Base-by-base conservation (phyloP, 2,888 invertebrate genomes). In the Phyto melanocephala region DNA sequence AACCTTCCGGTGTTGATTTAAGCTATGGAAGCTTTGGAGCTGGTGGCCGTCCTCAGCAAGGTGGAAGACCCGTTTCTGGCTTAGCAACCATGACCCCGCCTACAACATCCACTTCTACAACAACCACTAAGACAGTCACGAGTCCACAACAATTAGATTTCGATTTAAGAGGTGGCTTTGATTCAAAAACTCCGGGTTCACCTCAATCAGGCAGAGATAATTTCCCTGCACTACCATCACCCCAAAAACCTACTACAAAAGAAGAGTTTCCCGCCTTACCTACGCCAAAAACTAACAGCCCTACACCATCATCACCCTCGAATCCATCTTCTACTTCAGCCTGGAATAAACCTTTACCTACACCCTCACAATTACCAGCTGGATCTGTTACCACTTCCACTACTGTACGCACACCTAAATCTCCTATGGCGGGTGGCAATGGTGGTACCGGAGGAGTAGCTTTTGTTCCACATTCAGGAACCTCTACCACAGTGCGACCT, bases 251-350 rank as follows among this genome's bases (percentile, higher is more conserved):
- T 11, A 85, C 88, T 50, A 76, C 83, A 10, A 85, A 90, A 74
- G 90, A 91, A 47, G 90, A 90, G 3, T 90, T 85, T 56, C 90
- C 90, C 0, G 71, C 87, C 0, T 60, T 91, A 47, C 90, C 91
- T 0, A 71, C 88, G 8, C 87, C 88, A 17, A 85, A 83, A n/a
- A 63, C 87, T 0, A 85, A 84, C 0, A 67, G 50, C 28, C 75
- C 83, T 1, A 60, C 68, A 17, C 81, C 2, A 11, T 62, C 52
- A 11, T 47, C 52, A 0, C 70, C 70, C n/a, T 35, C 33, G 7
- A 71, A n/a, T 22, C 71, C 79, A 11, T 63, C 81, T 6, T 78
- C 80, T 15, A 81, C 81, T 10, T 80, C 83, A 11, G 76, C 76
- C 50, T 54, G 84, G 84, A 63, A 80, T 70, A 62, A 80, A 24